Evolutionary conservation across 2,797 vertebrate genomes (phyloP).

Genomic region (Coregonus ussuriensis): DNA sequence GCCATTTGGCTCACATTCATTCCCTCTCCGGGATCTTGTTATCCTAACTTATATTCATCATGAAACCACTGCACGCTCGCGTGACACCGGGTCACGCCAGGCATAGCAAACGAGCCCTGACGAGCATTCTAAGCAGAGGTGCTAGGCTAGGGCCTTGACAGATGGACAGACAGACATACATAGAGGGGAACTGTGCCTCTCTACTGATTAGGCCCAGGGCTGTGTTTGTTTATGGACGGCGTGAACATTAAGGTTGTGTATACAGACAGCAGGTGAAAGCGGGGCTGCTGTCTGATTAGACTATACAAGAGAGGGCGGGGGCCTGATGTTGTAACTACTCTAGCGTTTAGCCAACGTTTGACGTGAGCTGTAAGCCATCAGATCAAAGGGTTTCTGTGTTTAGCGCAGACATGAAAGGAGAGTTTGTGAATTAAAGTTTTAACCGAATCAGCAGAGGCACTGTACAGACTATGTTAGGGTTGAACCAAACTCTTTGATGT

Average conservation of each 20-base stretch:
- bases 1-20: conserved; percentile 71
- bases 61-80: conserved; percentile 69
- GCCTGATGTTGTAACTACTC: conserved; percentile 49
- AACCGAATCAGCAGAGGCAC: conserved; percentile 67
- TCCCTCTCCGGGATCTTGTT: conserved; percentile 69
- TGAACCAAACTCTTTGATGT: conserved; percentile 66
- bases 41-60: conserved; percentile 76
- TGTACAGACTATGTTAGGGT: conserved; percentile 51
- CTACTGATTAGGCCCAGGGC: conserved; percentile 69
- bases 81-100: conserved; percentile 61
- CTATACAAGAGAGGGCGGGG: conserved; percentile 48
- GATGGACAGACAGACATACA: background rate
- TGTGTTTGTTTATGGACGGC: conserved; percentile 71
- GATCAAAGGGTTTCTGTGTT: conserved; percentile 72
- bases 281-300: conserved; percentile 72
- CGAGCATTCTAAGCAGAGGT: conserved; percentile 71
- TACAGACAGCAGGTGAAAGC: conserved; percentile 66
- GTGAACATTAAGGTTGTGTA: conserved; percentile 68
- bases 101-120: conserved; percentile 74
- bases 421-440: conserved; percentile 68
- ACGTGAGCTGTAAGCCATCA: conserved; percentile 72
- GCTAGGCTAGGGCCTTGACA: conserved; percentile 36
- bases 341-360: conserved; percentile 50
- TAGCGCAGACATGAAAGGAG: conserved; percentile 69
- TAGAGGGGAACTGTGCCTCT: conserved; percentile 31